Conservation (phyloP, 2,888 invertebrate species). For the Caenorhabditis angaria region DNA sequence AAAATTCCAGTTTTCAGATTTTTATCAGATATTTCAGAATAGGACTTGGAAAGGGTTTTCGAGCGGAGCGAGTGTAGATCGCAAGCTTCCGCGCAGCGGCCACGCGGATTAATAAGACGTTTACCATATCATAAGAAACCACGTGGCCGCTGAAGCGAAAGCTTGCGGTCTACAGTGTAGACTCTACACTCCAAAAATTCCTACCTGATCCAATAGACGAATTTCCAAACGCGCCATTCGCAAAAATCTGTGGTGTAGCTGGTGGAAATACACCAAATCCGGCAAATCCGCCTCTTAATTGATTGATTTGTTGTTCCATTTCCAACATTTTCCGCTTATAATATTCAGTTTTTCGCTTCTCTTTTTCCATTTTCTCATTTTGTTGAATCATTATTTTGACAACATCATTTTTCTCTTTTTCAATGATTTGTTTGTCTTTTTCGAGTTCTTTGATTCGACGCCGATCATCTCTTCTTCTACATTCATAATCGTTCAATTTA, state of each 20-base stretch:
- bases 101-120: no score
- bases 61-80: no score
- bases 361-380: slow-evolving; percentile 33
- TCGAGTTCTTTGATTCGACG: slow-evolving; percentile 34
- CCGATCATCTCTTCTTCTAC: slow-evolving; percentile 19
- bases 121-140: no score
- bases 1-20: no score
- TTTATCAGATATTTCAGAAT: no score
- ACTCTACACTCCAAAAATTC: background rate
- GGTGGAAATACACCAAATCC: slow-evolving; percentile 24
- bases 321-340: slow-evolving; percentile 34
- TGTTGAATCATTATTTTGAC: slow-evolving; percentile 31
- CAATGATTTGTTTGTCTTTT: slow-evolving; percentile 27
- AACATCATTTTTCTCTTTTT: slow-evolving; percentile 38
- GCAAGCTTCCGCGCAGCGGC: no score
- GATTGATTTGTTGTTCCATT: slow-evolving; percentile 32
- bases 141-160: no score
- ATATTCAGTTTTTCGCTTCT: slow-evolving; percentile 27
- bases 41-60: no score
- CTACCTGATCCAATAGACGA: background rate
- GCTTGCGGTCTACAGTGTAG: no score
- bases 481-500: slow-evolving; percentile 30
- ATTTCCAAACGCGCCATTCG: background rate
- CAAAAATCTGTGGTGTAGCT: slow-evolving; percentile 19
- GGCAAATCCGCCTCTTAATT: slow-evolving; percentile 3